phyloP scores from a whole-genome alignment of 2,888 invertebrate species.

The Tholera decimalis region DNA sequence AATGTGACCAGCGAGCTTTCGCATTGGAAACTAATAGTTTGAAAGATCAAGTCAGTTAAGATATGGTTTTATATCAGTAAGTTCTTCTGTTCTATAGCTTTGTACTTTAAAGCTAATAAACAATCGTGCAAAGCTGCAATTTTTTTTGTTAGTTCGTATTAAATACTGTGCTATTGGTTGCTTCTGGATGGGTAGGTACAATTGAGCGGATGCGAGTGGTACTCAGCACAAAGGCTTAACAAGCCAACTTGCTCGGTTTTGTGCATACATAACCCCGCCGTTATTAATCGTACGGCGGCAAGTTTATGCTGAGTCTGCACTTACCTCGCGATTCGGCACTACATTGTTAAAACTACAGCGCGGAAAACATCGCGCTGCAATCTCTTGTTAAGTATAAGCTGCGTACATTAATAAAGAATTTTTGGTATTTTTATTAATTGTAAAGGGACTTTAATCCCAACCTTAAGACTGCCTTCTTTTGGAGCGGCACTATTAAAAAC shows the following conservation, averaged over 20 bases:
- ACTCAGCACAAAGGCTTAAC: constrained; percentile 80
- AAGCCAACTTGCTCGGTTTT: constrained; percentile 81
- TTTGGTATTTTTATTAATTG: constrained; percentile 48
- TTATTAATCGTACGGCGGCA: constrained; percentile 82
- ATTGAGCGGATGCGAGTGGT: constrained; percentile 60
- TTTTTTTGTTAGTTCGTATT: constrained; percentile 35
- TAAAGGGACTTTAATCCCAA: constrained; percentile 16
- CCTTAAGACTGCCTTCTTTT: constrained; percentile 16
- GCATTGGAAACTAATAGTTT: constrained; percentile 77
- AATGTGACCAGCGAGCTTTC: constrained; percentile 76
- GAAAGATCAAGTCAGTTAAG: constrained; percentile 65
- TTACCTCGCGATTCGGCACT: constrained; percentile 74
- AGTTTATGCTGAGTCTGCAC: constrained; percentile 69
- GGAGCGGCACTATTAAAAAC: constrained; percentile 9
- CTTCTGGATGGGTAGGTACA: constrained; percentile 40
- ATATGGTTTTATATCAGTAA: constrained; percentile 25
- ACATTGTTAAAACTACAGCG: constrained; percentile 74
- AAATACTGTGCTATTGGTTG: constrained; percentile 45
- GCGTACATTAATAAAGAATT: constrained; percentile 58
- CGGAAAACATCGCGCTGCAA: constrained; percentile 65
- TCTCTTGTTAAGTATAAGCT: constrained; percentile 65
- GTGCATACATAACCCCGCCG: constrained; percentile 74
- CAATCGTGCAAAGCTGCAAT: not conserved
- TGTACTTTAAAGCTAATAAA: not conserved
- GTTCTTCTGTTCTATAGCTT: not conserved